Percentiles rank a stretch among this genome's conserved stretches.
Evolutionary conservation across 2,113 vertebrate genomes (phyloP).

Genomic region (Telmatochromis bifrenatus): DNA sequence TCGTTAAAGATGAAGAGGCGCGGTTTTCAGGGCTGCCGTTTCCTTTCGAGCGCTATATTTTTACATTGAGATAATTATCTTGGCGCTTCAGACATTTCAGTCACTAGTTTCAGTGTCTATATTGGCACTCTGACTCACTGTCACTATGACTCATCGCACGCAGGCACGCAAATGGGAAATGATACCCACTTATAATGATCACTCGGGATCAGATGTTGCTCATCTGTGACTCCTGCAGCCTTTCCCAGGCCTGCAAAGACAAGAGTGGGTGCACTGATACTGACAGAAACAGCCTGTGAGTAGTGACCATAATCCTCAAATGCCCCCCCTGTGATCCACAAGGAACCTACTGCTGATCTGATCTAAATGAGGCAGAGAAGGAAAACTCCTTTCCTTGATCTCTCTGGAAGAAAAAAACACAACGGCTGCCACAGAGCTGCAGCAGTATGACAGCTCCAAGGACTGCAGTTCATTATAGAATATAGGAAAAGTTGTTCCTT

Average conservation of each 20-base stretch:
- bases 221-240: slow-evolving; percentile 14
- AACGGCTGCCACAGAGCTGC: background rate
- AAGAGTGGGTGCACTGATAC: background rate
- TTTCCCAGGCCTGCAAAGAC: slow-evolving; percentile 23
- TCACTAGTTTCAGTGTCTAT: background rate
- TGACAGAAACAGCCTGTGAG: slow-evolving; percentile 18
- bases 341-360: slow-evolving; percentile 36
- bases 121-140: background rate
- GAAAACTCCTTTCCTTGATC: slow-evolving; percentile 20
- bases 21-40: no score
- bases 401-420: background rate
- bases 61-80: background rate
- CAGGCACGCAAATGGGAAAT: slow-evolving; percentile 30
- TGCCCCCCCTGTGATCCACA: slow-evolving; percentile 3
- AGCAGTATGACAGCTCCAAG: background rate
- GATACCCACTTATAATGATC: slow-evolving; percentile 24
- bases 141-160: slow-evolving; percentile 15
- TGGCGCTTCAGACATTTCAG: background rate
- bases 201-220: slow-evolving; percentile 36
- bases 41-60: background rate
- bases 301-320: slow-evolving; percentile 32
- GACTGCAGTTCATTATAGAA: background rate
- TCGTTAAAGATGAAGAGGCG: background rate
- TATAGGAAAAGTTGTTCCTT: background rate
- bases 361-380: slow-evolving; percentile 34